phyloP scores from a whole-genome alignment of 2,888 invertebrate genomes.

The Orthosia gothica region DNA sequence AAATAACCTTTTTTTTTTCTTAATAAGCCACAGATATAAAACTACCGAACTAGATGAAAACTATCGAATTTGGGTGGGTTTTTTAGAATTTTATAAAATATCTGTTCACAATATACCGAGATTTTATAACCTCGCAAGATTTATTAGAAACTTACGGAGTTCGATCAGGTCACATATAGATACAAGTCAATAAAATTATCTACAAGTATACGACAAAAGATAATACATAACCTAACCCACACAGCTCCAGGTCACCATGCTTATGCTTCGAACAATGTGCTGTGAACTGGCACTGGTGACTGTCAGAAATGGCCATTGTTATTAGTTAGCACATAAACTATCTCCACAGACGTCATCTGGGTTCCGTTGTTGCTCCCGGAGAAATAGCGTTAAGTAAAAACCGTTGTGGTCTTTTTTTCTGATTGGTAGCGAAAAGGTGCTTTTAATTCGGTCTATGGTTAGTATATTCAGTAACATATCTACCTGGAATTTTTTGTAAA shows the following conservation, averaged over 20 bases:
- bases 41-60: too few species aligned
- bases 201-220: neutral
- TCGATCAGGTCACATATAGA: too few species aligned
- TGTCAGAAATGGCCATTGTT: constrained; percentile 77
- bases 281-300: constrained; percentile 67
- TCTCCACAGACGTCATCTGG: constrained; percentile 70
- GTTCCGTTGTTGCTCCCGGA: constrained; percentile 53
- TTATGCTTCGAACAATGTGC: constrained; percentile 72
- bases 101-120: too few species aligned
- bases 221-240: neutral
- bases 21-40: too few species aligned
- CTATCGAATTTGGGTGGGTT: too few species aligned
- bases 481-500: too few species aligned
- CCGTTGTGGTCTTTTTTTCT: neutral
- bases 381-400: neutral
- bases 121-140: too few species aligned
- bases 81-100: too few species aligned
- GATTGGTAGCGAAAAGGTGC: neutral
- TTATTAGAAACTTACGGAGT: too few species aligned
- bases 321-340: constrained; percentile 79
- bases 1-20: too few species aligned
- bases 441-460: neutral
- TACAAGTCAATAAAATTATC: too few species aligned
- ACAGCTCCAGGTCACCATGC: constrained; percentile 23
- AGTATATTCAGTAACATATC: neutral